phyloP scores from a whole-genome alignment of 2,113 vertebrate species.

The Falco punctatus region DNA sequence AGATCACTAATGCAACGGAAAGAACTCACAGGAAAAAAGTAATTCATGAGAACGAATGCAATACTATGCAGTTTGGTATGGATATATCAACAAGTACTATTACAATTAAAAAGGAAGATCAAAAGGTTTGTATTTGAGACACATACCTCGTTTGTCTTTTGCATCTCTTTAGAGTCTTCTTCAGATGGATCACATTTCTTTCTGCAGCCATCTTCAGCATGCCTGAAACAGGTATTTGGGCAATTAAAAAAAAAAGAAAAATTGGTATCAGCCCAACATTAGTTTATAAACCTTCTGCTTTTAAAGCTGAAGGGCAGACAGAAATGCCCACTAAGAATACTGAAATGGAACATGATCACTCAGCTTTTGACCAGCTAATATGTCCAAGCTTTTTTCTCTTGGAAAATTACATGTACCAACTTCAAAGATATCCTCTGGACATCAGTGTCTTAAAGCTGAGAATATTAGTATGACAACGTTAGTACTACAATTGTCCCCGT shows the following conservation, averaged over 20 bases:
- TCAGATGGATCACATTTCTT: conserved; percentile 83
- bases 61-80: background rate
- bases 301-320: background rate
- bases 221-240: conserved; percentile 53
- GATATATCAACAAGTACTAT: background rate
- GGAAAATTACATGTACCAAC: background rate
- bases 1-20: background rate
- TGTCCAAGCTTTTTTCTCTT: background rate
- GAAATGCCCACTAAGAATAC: background rate
- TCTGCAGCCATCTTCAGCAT: conserved; percentile 74
- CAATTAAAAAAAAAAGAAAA: background rate
- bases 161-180: conserved; percentile 77
- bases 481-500: background rate
- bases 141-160: conserved; percentile 81
- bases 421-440: background rate
- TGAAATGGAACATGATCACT: background rate
- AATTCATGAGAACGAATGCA: rapidly evolving
- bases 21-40: background rate
- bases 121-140: background rate
- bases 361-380: background rate
- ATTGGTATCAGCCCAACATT: rapidly evolving
- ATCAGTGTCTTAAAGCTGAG: background rate
- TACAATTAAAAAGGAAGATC: background rate
- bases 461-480: background rate
- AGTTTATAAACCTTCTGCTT: background rate